These are phyloP conservation scores for Copsychus sechellarum DNA, from an alignment of 2,113 vertebrate genomes.

Conservation along the genomic window DNA sequence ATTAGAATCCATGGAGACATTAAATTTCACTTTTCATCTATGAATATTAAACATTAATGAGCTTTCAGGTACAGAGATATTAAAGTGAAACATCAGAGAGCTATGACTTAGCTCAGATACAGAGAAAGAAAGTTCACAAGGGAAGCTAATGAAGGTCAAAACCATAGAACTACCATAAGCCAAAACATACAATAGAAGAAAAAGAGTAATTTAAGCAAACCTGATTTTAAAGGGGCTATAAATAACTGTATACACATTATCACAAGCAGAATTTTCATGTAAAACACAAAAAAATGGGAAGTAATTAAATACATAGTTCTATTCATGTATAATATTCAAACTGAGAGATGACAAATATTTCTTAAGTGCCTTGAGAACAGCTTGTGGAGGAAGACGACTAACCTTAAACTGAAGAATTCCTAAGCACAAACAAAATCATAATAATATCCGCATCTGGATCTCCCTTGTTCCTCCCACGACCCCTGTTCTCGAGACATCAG, in stretches of 20 bases:
- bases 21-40: conserved; percentile 45
- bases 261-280: neutral
- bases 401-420: neutral
- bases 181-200: neutral
- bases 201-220: neutral
- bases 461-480: neutral
- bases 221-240: neutral
- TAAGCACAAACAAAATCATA: neutral
- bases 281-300: neutral
- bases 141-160: conserved; percentile 53
- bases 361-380: neutral
- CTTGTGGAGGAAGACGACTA: neutral
- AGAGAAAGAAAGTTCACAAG: conserved; percentile 7
- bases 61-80: conserved; percentile 57
- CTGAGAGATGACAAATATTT: neutral
- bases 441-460: neutral
- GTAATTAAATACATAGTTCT: neutral
- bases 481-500: neutral
- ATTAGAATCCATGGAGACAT: conserved; percentile 22
- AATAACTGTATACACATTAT: neutral
- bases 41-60: conserved; percentile 64
- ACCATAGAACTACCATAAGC: conserved; percentile 4
- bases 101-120: neutral
- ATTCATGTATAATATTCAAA: neutral
- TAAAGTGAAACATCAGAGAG: conserved; percentile 51